A percentile compares a stretch with the other conserved stretches of the same genome.
Evolutionary conservation across 92 coral and sea anemone genomes (phyloP).

Genomic region (Pocillopora grandis): DNA sequence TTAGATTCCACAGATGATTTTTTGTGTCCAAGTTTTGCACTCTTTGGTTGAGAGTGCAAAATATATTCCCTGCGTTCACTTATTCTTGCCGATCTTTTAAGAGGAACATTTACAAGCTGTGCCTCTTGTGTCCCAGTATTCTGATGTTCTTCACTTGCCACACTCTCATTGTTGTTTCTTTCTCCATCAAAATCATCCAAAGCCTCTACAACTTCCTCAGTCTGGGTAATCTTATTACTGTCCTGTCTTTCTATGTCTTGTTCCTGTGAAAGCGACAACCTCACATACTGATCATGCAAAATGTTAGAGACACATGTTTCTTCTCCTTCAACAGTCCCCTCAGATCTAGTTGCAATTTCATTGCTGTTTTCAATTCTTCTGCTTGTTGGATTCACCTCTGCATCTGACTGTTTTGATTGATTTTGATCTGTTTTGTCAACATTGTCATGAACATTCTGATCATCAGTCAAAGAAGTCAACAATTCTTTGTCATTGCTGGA

Average conservation of each 20-base stretch:
- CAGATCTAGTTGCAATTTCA: neutral
- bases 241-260: neutral
- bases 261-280: too few species aligned
- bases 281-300: neutral
- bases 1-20: neutral
- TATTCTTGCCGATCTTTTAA: slow-evolving; percentile 78
- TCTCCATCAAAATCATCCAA: neutral
- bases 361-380: neutral
- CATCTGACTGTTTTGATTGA: neutral
- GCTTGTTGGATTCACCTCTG: neutral
- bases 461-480: neutral
- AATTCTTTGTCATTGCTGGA: neutral
- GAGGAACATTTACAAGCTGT: neutral
- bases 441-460: neutral
- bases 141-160: neutral
- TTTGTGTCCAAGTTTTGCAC: neutral
- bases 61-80: slow-evolving; percentile 65
- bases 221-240: neutral
- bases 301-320: neutral
- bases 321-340: neutral
- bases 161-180: neutral
- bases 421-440: neutral
- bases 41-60: neutral
- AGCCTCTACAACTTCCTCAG: too few species aligned
- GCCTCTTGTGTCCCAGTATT: neutral